Evolutionary conservation across 2,888 invertebrate genomes (phyloP), one percentile per base, ranked within the genome.

Genomic region (Diploptera punctata): DNA sequence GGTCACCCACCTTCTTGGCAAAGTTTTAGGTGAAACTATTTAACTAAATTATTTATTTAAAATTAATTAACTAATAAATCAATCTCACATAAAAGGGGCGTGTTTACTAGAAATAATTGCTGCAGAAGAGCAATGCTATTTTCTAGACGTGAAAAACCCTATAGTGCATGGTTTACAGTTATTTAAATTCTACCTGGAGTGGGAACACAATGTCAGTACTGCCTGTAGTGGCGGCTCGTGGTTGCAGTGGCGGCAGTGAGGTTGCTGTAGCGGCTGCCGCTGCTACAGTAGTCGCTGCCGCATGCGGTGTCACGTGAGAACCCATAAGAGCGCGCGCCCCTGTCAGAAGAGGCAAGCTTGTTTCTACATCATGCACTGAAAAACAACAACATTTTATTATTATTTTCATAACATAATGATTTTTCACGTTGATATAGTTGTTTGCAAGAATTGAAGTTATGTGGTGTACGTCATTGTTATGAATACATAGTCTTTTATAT

Each of bases 151-250:
- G n/a, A n/a, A n/a, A n/a, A n/a, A n/a, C n/a, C n/a, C n/a, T n/a
- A n/a, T n/a, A n/a, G n/a, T n/a, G n/a, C n/a, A n/a, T n/a, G n/a
- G n/a, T n/a, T n/a, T n/a, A n/a, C n/a, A n/a, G n/a, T n/a, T 38
- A 9, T 24, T 60, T 60, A 16, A 16, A 24, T 24, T 19, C 19
- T 74, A 92, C 91, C 86, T 92, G 92, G 72, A 92, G 82, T 73
- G 91, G 91, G 79, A 92, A 85, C 83, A 90, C 87, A 76, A 90
- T 87, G 79, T 90, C 89, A 80, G 88, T 83, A 82, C 89, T 87
- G 74, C 90, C 91, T 44, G 89, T 91, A 77, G 91, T 92, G 65
- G 91, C 89, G 76, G 91, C 88, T 76, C 91, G 84, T 61, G 91
- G 90, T 84, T 90, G 89, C 77, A 91, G 81, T 77, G 90, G 90